Conservation (phyloP, 1,140 invertebrate species). For the Ceratina japonica region DNA sequence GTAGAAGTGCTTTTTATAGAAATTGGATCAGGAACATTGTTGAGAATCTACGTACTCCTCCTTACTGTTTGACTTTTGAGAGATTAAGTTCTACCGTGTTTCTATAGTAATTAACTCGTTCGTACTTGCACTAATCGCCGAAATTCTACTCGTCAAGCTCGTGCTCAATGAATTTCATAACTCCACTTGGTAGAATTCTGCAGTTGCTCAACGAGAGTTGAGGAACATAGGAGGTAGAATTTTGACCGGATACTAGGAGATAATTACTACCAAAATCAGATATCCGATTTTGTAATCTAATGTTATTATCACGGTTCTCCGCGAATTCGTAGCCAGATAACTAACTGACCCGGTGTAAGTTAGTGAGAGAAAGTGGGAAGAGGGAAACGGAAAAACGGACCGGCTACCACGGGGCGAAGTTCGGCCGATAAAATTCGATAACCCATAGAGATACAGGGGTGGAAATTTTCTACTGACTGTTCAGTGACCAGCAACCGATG, state of each 20-base stretch:
- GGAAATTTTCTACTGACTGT: slow-evolving; percentile 53
- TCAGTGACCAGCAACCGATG: slow-evolving; percentile 47
- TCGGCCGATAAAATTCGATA: slow-evolving; percentile 14
- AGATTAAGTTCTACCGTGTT: no score
- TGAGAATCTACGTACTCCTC: no score
- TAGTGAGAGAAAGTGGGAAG: background rate
- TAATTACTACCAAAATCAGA: background rate
- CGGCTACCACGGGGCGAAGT: slow-evolving; percentile 10
- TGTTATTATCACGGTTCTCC: background rate
- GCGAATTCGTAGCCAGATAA: slow-evolving; percentile 2
- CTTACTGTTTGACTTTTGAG: no score
- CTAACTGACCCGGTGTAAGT: background rate
- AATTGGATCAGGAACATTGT: no score
- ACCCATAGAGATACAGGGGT: slow-evolving; percentile 20
- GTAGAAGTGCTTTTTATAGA: background rate
- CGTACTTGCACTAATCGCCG: no score
- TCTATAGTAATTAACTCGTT: no score
- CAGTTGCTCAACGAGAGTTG: background rate
- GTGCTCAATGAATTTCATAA: no score
- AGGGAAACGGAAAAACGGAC: background rate
- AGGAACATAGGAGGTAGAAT: no score
- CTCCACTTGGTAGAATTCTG: no score
- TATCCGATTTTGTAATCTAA: slow-evolving; percentile 12
- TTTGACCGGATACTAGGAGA: no score
- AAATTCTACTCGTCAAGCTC: no score